phyloP scores from a whole-genome alignment of 2,888 invertebrate species.

The Euclidia mi region DNA sequence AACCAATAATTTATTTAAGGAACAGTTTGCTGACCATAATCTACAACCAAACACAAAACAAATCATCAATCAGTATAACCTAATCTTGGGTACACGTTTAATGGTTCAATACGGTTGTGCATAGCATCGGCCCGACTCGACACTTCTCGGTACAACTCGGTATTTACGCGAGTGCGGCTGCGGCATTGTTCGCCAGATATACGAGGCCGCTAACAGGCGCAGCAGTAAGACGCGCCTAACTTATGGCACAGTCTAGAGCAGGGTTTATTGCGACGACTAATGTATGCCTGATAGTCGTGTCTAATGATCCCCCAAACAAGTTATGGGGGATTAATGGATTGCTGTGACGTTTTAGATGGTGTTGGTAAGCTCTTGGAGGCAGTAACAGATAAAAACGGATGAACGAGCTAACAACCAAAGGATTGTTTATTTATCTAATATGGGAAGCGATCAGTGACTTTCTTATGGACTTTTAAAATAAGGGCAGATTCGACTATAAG shows the following conservation, averaged over 20 bases:
- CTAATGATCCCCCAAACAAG: constrained; percentile 45
- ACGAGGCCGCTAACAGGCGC: constrained; percentile 45
- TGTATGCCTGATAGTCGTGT: constrained; percentile 42
- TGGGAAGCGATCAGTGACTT: too few relatives aligned
- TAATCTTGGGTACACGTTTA: constrained; percentile 48
- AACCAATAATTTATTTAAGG: background rate
- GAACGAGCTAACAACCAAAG: too few relatives aligned
- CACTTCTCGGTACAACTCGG: constrained; percentile 14
- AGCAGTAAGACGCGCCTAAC: constrained; percentile 47
- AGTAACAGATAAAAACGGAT: background rate
- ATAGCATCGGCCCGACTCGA: constrained; percentile 8
- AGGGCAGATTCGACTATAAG: too few relatives aligned
- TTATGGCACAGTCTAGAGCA: constrained; percentile 53
- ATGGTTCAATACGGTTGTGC: constrained; percentile 34
- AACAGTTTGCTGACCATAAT: constrained; percentile 12
- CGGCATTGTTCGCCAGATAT: constrained; percentile 58
- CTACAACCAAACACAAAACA: constrained; percentile 43
- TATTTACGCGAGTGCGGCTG: constrained; percentile 38
- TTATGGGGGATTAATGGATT: constrained; percentile 17
- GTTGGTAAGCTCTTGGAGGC: background rate
- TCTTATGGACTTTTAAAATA: too few relatives aligned
- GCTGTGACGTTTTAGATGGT: background rate
- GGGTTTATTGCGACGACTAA: constrained; percentile 54
- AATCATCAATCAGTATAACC: constrained; percentile 55
- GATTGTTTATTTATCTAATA: too few relatives aligned